Percentiles rank a stretch among this genome's conserved stretches.
Conservation (phyloP, 1,140 invertebrate species). For the Cryptotermes secundus region DNA sequence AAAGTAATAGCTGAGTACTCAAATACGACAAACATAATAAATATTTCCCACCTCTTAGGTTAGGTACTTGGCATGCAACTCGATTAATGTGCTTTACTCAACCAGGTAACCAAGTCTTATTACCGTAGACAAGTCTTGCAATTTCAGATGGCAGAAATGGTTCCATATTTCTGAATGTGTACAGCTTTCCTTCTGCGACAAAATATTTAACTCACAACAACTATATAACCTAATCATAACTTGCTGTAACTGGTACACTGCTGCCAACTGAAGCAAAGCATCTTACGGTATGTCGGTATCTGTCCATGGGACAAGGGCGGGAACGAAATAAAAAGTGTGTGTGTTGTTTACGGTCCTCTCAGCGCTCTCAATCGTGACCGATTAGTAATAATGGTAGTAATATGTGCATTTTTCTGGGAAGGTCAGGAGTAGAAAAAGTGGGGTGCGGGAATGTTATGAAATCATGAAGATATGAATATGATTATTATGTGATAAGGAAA, state of each 20-base stretch:
- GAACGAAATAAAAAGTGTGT: too few species aligned
- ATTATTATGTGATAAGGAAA: neutral
- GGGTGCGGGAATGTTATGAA: too few species aligned
- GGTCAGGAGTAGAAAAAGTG: too few species aligned
- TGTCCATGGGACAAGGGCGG: too few species aligned
- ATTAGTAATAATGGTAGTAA: too few species aligned
- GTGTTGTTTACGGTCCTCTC: too few species aligned
- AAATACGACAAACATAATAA: slow-evolving; percentile 24
- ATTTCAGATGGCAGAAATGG: slow-evolving; percentile 50
- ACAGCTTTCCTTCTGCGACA: too few species aligned
- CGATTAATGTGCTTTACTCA: neutral
- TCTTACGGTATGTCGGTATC: too few species aligned
- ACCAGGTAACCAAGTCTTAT: slow-evolving; percentile 16
- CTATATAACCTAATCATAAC: neutral
- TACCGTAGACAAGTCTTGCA: slow-evolving; percentile 51
- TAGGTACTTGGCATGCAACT: slow-evolving; percentile 36
- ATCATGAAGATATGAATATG: too few species aligned
- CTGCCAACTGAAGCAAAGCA: neutral
- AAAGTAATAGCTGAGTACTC: slow-evolving; percentile 31
- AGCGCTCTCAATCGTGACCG: too few species aligned
- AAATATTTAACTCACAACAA: neutral
- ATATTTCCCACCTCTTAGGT: slow-evolving; percentile 39
- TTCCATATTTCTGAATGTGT: slow-evolving; percentile 45
- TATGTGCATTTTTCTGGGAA: too few species aligned
- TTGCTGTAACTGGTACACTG: neutral